Conservation (phyloP, 2,113 vertebrate genomes). For the Platysternon megacephalum region DNA sequence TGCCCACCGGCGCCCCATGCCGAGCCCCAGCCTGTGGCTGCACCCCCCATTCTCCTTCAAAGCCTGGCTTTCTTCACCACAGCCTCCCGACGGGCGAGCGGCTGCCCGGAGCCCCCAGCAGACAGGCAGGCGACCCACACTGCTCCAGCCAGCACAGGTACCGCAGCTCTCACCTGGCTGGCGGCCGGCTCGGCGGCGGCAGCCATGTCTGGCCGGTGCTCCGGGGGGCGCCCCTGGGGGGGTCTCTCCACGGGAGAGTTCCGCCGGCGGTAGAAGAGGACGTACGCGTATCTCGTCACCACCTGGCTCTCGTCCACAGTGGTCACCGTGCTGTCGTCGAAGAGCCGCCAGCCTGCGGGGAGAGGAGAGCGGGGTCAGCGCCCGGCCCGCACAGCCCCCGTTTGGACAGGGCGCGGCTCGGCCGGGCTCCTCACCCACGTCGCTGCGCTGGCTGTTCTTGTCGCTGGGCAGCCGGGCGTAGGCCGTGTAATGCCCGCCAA, state of each 20-base stretch:
- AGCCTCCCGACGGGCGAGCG: neutral
- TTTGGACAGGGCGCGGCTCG: fast-evolving
- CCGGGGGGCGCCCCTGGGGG: constrained; percentile 80
- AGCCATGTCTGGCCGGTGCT: constrained; percentile 68
- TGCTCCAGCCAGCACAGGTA: neutral
- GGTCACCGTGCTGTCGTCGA: constrained; percentile 97
- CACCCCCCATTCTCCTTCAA: neutral
- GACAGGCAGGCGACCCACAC: neutral
- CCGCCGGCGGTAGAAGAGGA: constrained; percentile 95
- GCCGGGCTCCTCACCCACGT: constrained; percentile 87
- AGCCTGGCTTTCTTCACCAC: neutral
- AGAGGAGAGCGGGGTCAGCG: constrained; percentile 25
- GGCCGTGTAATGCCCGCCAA: constrained; percentile 97
- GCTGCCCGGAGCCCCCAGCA: too few species aligned
- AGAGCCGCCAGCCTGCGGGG: constrained; percentile 93
- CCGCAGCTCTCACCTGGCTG: constrained; percentile 90
- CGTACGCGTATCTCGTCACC: constrained; percentile 96
- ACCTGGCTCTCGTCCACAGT: constrained; percentile 98
- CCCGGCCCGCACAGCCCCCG: neutral
- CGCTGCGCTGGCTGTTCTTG: constrained; percentile 97
- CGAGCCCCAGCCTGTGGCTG: too few species aligned
- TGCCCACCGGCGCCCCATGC: neutral
- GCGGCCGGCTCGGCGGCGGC: constrained; percentile 84
- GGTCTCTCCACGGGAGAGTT: constrained; percentile 98
- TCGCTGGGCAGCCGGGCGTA: constrained; percentile 94